Evolutionary conservation across 2,113 vertebrate species (phyloP), one percentile per base, ranked within the genome.

Genomic region (Mirounga angustirostris): DNA sequence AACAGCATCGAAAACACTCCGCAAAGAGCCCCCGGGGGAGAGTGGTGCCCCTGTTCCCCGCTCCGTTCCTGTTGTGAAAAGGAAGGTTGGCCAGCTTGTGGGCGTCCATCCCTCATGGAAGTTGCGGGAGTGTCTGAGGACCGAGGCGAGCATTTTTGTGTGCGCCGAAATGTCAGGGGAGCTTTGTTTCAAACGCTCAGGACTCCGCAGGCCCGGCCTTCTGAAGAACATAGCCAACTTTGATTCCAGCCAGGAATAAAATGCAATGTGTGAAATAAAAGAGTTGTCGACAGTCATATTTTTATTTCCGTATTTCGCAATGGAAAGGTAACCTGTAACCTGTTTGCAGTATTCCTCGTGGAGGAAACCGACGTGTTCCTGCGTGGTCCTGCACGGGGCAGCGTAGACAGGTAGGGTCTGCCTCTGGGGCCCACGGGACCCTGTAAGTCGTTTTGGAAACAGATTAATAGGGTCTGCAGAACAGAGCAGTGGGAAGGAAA

Each of bases 181-280:
- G 96, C 81, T 97, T 67, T 36, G 71, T 97, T 98, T 98, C 98
- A 98, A 98, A 87, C 85, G 95, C 59, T 10, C 5, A 36, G 96
- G 97, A 82, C 97, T 97, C 97, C 59, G 96, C 9, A 0, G 95
- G 84, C 84, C 85, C 9, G 26, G 74, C 61, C 97, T 97, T 98
- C 97, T 95, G 92, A 98, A 98, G 94, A 98, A 73, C 74, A 56
- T 2, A 21, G 89, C 54, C 80, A 92, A 81, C 98, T 98, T 98
- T 97, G 96, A 97, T 97, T 98, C 94, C 95, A 80, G 95, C 97
- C 97, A 95, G 95, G 98, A 98, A 95, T 91, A 95, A 98, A 97
- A 95, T 81, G 88, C 79, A 13, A 30, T 30, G 50, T 81, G 13
- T 93, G 95, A 97, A 95, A 95, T 90, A 86, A 52, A 93, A 97